Evolutionary conservation across 2,888 invertebrate species (phyloP).

Genomic region (Zhuqinia jingwanae): DNA sequence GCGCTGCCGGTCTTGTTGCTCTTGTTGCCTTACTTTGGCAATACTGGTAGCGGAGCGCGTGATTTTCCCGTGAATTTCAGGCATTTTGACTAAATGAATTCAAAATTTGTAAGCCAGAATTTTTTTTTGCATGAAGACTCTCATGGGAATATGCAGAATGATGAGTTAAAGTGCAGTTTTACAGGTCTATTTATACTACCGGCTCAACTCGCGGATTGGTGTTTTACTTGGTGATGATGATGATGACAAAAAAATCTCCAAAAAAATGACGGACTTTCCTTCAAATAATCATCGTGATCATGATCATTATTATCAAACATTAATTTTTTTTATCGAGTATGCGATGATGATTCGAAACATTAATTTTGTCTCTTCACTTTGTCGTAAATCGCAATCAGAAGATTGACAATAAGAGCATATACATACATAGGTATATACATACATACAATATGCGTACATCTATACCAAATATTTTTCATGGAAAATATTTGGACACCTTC

Average conservation of each 20-base stretch:
- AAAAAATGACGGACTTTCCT: neutral
- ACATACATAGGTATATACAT: too few species aligned
- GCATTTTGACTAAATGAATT: too few species aligned
- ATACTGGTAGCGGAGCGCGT: conserved; percentile 23
- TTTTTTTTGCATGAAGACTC: neutral
- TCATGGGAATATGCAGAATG: neutral
- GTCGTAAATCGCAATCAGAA: neutral
- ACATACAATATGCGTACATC: too few species aligned
- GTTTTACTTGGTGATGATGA: neutral
- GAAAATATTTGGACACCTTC: neutral
- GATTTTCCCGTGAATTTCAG: conserved; percentile 54
- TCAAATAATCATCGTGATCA: neutral
- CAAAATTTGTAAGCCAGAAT: neutral
- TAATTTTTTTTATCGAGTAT: conserved; percentile 15
- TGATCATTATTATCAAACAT: conserved; percentile 15
- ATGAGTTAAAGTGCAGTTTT: neutral
- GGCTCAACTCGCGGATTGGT: neutral
- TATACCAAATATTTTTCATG: neutral
- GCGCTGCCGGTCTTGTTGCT: neutral
- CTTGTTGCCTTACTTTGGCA: neutral
- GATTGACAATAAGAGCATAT: neutral
- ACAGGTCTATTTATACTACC: conserved; percentile 37
- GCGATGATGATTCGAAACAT: neutral
- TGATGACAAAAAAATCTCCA: neutral
- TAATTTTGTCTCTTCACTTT: neutral